Evolutionary conservation across 2,888 invertebrate genomes (phyloP).

Genomic region (Ophraella communa): DNA sequence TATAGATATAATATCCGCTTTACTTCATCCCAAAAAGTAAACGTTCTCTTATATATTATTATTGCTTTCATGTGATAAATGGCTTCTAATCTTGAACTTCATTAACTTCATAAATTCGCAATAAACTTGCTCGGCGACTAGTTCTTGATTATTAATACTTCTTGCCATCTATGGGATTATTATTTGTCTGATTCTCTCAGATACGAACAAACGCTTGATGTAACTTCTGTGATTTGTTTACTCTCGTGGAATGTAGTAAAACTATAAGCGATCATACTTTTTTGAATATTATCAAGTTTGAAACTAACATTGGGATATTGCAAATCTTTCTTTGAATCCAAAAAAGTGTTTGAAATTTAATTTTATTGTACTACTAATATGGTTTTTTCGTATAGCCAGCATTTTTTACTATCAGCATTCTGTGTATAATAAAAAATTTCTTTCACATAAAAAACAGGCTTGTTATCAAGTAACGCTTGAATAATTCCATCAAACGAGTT

Average conservation of each 20-base stretch:
- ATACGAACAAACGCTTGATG: slow-evolving; percentile 1
- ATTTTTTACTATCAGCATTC: too few species aligned
- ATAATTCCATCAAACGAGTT: slow-evolving; percentile 38
- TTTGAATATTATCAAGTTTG: too few species aligned
- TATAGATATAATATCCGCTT: slow-evolving; percentile 22
- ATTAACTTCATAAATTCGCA: slow-evolving; percentile 42
- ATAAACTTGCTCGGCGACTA: slow-evolving; percentile 37
- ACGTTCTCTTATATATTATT: slow-evolving; percentile 43
- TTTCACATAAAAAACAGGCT: slow-evolving; percentile 25
- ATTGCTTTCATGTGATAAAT: slow-evolving; percentile 44
- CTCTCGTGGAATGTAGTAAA: neutral
- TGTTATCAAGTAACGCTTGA: slow-evolving; percentile 40
- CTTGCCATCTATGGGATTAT: slow-evolving; percentile 16
- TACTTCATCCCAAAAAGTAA: slow-evolving; percentile 40
- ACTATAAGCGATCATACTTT: neutral
- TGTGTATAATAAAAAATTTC: neutral
- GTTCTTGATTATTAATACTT: slow-evolving; percentile 38
- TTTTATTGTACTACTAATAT: too few species aligned
- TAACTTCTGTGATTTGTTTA: slow-evolving; percentile 8
- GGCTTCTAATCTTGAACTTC: slow-evolving; percentile 44
- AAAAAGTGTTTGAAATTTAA: too few species aligned
- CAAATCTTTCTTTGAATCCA: too few species aligned
- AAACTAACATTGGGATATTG: too few species aligned
- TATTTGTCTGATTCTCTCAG: slow-evolving; percentile 10
- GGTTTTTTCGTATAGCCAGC: too few species aligned